A percentile compares a stretch with the other conserved stretches of the same genome.
These are phyloP conservation scores for Scaeva pyrastri DNA, from an alignment of 2,888 invertebrate species.

Conservation along the genomic window DNA sequence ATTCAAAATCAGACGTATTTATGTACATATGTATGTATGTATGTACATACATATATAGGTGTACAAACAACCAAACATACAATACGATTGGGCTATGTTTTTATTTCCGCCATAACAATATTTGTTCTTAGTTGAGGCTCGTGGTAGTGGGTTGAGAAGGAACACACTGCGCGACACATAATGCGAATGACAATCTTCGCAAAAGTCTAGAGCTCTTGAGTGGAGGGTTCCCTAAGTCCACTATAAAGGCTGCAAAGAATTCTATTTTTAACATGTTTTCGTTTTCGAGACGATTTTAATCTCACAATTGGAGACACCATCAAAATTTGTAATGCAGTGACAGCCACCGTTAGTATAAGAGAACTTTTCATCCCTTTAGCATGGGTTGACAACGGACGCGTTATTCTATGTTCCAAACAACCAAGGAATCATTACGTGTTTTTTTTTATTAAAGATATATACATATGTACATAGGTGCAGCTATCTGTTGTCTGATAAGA, in stretches of 20 bases:
- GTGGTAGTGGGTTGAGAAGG: slow-evolving; percentile 16
- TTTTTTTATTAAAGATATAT: slow-evolving; percentile 17
- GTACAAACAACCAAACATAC: neutral
- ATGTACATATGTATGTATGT: too few relatives aligned
- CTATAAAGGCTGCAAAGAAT: slow-evolving; percentile 24
- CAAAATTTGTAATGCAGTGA: too few relatives aligned
- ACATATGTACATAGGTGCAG: slow-evolving; percentile 37
- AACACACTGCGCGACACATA: slow-evolving; percentile 12
- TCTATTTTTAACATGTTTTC: slow-evolving; percentile 67
- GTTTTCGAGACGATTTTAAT: slow-evolving; percentile 33
- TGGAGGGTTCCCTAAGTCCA: slow-evolving; percentile 57
- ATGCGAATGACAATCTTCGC: slow-evolving; percentile 12
- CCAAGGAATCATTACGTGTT: slow-evolving; percentile 49
- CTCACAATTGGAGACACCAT: slow-evolving; percentile 15
- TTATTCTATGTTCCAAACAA: slow-evolving; percentile 45
- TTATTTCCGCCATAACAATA: slow-evolving; percentile 10
- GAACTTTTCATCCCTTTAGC: slow-evolving; percentile 56
- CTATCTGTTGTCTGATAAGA: slow-evolving; percentile 56
- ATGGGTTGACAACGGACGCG: slow-evolving; percentile 62
- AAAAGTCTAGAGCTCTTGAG: slow-evolving; percentile 25
- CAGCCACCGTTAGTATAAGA: slow-evolving; percentile 35
- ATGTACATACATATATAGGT: too few relatives aligned
- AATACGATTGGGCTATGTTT: too few relatives aligned
- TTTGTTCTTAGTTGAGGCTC: too few relatives aligned
- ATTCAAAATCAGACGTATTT: slow-evolving; percentile 15